Percentiles rank a stretch among this genome's conserved stretches.
phyloP scores from a whole-genome alignment of 2,797 vertebrate genomes.

The Arctocebus calabarensis region DNA sequence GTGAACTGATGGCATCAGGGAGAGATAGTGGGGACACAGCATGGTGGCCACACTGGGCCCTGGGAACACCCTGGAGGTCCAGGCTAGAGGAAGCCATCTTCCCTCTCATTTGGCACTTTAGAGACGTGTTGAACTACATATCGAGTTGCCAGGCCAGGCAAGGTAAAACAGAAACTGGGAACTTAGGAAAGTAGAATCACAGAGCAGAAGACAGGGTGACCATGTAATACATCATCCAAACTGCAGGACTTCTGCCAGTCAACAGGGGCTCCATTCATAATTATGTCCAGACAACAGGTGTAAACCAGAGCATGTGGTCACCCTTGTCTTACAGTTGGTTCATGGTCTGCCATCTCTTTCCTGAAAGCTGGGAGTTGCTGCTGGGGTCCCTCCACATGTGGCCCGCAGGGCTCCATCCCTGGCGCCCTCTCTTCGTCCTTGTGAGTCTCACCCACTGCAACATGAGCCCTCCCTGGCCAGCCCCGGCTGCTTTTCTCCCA shows the following conservation, averaged over 20 bases:
- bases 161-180: not conserved
- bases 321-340: not conserved
- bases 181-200: not conserved
- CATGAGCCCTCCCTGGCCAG: constrained; percentile 51
- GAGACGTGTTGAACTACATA: not conserved
- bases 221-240: not conserved
- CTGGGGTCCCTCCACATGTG: not conserved
- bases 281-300: not conserved
- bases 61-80: not conserved
- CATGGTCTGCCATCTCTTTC: not conserved
- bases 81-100: not conserved
- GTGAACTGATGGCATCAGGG: not conserved
- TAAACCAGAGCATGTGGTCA: not conserved
- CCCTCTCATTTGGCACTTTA: not conserved
- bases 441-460: constrained; percentile 35
- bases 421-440: not conserved
- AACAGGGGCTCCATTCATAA: not conserved
- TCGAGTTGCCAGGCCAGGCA: not conserved
- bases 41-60: not conserved
- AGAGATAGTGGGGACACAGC: not conserved
- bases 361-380: not conserved
- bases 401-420: not conserved
- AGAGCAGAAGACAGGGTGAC: not conserved
- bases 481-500: not conserved
- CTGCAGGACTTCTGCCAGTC: not conserved